Conservation (phyloP, 1,140 invertebrate species). For the Cydia strobilella region DNA sequence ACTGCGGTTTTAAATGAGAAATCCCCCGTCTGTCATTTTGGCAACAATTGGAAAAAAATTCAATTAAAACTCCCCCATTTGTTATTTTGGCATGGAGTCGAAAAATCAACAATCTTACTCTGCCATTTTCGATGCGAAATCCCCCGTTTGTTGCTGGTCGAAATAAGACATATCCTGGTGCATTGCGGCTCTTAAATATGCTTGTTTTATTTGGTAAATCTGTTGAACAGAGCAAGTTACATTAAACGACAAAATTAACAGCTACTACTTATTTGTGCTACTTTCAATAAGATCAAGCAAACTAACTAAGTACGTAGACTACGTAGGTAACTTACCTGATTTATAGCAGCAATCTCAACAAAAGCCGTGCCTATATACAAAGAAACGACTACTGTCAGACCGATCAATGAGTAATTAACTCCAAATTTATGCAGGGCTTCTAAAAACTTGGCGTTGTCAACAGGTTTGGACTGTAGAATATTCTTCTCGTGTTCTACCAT, state of each 20-base stretch:
- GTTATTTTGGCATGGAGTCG: no score
- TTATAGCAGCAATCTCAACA: constrained; percentile 52
- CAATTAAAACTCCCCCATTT: no score
- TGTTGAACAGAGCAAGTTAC: constrained; percentile 42
- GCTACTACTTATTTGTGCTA: neutral
- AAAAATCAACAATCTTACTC: constrained; percentile 82
- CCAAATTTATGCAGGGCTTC: constrained; percentile 43
- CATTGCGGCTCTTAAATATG: constrained; percentile 82
- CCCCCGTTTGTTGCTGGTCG: constrained; percentile 88
- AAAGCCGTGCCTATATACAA: constrained; percentile 51
- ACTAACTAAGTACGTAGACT: neutral
- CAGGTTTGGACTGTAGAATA: constrained; percentile 23
- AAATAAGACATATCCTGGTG: constrained; percentile 91
- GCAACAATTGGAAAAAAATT: neutral
- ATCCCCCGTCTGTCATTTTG: no score
- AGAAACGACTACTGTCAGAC: constrained; percentile 40
- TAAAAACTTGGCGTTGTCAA: constrained; percentile 39
- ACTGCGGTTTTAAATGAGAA: neutral
- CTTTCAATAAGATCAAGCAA: no score
- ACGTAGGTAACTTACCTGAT: constrained; percentile 45
- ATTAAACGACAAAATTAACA: neutral
- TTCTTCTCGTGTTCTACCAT: constrained; percentile 50
- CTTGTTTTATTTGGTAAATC: constrained; percentile 79
- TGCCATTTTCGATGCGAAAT: constrained; percentile 89
- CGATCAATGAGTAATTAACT: constrained; percentile 44